A percentile compares a stretch with the other conserved stretches of the same genome.
Evolutionary conservation across 92 coral and sea anemone species (phyloP).

Genomic region (Siderastrea siderea): DNA sequence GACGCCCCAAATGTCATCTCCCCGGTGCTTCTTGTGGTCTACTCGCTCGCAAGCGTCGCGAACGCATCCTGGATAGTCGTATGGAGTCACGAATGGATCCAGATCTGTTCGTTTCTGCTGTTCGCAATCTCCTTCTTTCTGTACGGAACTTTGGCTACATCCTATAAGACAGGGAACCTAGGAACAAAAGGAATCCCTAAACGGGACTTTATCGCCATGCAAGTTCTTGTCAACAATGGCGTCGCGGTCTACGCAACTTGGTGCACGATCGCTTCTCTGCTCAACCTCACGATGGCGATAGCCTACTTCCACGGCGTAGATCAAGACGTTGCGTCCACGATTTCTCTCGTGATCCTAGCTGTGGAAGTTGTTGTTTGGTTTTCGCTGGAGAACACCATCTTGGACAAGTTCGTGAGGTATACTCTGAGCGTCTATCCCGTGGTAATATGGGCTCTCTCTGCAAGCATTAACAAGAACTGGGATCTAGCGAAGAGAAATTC

Average conservation of each 20-base stretch:
- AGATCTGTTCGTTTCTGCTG: conserved; percentile 57
- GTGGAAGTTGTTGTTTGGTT: conserved; percentile 86
- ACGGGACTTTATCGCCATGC: conserved; percentile 71
- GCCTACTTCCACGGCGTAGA: conserved; percentile 76
- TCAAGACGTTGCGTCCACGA: conserved; percentile 66
- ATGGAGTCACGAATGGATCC: conserved; percentile 71
- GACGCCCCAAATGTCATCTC: conserved; percentile 65
- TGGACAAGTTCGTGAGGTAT: conserved; percentile 79
- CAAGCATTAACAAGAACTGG: conserved; percentile 89
- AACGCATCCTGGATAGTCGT: conserved; percentile 81
- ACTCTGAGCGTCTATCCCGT: conserved; percentile 88
- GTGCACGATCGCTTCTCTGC: conserved; percentile 87
- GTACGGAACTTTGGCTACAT: conserved; percentile 57
- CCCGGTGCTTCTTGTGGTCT: conserved; percentile 62
- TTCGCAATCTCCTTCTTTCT: conserved; percentile 68
- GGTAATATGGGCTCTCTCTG: conserved; percentile 89
- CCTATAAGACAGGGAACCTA: conserved; percentile 74
- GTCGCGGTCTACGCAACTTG: conserved; percentile 89
- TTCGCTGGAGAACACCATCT: conserved; percentile 74
- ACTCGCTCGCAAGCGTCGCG: conserved; percentile 46
- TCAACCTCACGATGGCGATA: conserved; percentile 87
- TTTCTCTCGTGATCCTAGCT: conserved; percentile 84
- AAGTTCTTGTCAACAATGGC: conserved; percentile 86
- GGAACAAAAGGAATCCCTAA: conserved; percentile 46
- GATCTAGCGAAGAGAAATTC: conserved; percentile 80